Evolutionary conservation across 2,113 vertebrate species (phyloP).

Genomic region (Colius striatus): DNA sequence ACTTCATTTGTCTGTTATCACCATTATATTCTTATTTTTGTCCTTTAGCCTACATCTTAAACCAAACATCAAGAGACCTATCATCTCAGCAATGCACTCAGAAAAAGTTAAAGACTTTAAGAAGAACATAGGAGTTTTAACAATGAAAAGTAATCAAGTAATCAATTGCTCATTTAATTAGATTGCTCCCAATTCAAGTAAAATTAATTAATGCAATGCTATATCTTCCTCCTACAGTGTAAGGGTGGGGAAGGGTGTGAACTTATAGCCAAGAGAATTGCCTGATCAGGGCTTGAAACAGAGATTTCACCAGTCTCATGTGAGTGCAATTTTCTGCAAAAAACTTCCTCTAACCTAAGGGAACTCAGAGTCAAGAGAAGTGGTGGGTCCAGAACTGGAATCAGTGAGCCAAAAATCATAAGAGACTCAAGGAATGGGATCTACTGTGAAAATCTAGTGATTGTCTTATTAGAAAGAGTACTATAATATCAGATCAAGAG

Average conservation of each 20-base stretch:
- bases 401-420: background rate
- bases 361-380: background rate
- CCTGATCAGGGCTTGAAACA: background rate
- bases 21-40: background rate
- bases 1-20: background rate
- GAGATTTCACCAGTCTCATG: background rate
- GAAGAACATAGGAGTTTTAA: background rate
- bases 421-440: background rate
- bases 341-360: background rate
- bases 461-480: background rate
- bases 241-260: background rate
- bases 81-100: background rate
- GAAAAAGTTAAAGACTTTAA: background rate
- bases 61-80: background rate
- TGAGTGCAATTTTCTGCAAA: background rate
- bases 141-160: slow-evolving; percentile 5
- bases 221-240: background rate
- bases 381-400: background rate
- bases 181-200: background rate
- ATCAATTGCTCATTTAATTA: slow-evolving; percentile 28
- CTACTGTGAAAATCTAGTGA: background rate
- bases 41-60: background rate
- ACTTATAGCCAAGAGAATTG: background rate
- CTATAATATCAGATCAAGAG: background rate
- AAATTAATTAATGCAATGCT: slow-evolving; percentile 14